These are phyloP conservation scores for Nasonovia ribisnigri DNA, from an alignment of 2,888 invertebrate species.

Conservation along the genomic window DNA sequence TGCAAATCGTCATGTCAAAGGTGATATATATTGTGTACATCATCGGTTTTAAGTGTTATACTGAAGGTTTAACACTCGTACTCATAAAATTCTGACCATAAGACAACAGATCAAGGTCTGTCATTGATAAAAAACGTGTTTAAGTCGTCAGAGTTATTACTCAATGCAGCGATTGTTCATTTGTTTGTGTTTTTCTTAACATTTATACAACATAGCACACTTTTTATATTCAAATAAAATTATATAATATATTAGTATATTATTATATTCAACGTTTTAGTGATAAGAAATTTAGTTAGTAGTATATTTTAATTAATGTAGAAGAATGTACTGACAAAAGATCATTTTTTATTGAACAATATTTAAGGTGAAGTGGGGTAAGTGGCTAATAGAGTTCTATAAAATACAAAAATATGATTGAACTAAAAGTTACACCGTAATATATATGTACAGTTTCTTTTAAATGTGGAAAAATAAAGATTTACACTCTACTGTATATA, in stretches of 20 bases:
- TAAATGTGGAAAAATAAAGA: no score
- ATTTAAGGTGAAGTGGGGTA: no score
- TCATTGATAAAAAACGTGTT: slow-evolving; percentile 39
- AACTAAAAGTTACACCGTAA: no score
- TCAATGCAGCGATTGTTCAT: background rate
- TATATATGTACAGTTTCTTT: no score
- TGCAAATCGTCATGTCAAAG: slow-evolving; percentile 33
- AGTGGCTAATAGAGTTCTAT: no score
- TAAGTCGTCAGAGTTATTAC: background rate
- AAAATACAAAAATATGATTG: no score
- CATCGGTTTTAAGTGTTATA: slow-evolving; percentile 21
- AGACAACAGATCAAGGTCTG: slow-evolving; percentile 41
- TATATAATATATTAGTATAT: background rate
- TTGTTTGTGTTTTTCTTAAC: background rate
- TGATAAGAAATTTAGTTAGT: background rate
- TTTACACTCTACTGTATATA: no score
- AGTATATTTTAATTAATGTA: background rate
- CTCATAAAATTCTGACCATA: slow-evolving; percentile 30
- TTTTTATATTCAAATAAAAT: background rate
- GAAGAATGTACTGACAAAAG: no score
- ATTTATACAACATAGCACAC: background rate
- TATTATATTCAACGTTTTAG: background rate
- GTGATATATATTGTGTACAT: slow-evolving; percentile 22
- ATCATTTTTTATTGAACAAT: no score
- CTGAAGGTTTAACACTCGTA: background rate